These are phyloP conservation scores for Dione juno DNA, from an alignment of 2,888 invertebrate genomes.

Conservation along the genomic window DNA sequence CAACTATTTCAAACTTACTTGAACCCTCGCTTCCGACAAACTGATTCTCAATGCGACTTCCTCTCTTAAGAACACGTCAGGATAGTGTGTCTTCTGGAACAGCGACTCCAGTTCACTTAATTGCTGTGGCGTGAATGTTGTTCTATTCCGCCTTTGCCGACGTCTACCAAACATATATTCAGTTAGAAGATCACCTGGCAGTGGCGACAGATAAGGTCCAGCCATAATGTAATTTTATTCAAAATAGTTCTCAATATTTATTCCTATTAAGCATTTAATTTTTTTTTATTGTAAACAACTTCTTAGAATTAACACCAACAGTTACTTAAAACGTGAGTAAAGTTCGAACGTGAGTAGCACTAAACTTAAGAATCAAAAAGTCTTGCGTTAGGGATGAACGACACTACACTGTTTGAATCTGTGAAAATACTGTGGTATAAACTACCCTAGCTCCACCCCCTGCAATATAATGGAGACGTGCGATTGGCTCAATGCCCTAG, in stretches of 20 bases:
- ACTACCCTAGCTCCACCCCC: constrained; percentile 77
- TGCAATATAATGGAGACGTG: constrained; percentile 53
- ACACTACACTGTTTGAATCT: constrained; percentile 69
- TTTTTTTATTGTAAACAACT: background rate
- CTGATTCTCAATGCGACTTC: constrained; percentile 96
- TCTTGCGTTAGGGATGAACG: constrained; percentile 58
- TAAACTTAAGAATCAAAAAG: constrained; percentile 39
- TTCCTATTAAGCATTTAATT: background rate
- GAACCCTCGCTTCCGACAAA: constrained; percentile 95
- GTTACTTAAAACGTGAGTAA: constrained; percentile 18
- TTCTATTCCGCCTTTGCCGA: constrained; percentile 94
- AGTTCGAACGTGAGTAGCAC: constrained; percentile 41
- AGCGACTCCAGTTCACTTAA: constrained; percentile 94
- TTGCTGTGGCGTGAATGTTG: constrained; percentile 97
- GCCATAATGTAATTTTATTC: constrained; percentile 83
- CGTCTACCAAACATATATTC: constrained; percentile 97
- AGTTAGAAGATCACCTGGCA: constrained; percentile 94
- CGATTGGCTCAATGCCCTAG: constrained; percentile 68
- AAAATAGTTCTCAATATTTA: background rate
- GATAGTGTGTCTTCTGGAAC: constrained; percentile 97
- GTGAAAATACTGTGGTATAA: constrained; percentile 71
- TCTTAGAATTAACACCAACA: background rate
- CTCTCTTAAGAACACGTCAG: constrained; percentile 94
- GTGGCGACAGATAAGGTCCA: constrained; percentile 92
- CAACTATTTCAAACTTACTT: constrained; percentile 79